A percentile compares a stretch with the other conserved stretches of the same genome.
Evolutionary conservation across 2,797 vertebrate genomes (phyloP).

Genomic region (Anniella stebbinsi): DNA sequence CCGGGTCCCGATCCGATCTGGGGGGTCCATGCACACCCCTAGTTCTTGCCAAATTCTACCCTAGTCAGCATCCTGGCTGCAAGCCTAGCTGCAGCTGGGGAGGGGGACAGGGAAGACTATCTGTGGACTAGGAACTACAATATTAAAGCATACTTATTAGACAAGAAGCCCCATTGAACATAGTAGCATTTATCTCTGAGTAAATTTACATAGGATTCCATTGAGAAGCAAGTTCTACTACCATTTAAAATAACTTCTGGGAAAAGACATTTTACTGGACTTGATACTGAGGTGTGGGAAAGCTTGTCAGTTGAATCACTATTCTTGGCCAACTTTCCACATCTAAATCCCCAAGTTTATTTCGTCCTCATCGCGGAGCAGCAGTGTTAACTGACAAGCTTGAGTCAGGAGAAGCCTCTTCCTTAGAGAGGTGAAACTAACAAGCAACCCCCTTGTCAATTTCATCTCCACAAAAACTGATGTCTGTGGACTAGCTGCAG

Average conservation of each 20-base stretch:
- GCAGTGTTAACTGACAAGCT: background rate
- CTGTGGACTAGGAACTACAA: background rate
- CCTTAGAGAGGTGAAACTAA: background rate
- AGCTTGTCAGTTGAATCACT: background rate
- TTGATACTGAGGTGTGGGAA: background rate
- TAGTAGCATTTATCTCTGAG: background rate
- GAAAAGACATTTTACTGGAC: background rate
- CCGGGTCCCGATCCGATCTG: too few species aligned
- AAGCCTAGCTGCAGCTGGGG: background rate
- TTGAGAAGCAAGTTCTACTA: background rate
- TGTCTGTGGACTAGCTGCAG: background rate
- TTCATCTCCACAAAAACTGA: background rate
- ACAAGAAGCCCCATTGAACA: background rate
- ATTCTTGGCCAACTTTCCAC: background rate
- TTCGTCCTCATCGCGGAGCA: background rate
- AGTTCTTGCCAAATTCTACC: background rate
- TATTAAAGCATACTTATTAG: background rate
- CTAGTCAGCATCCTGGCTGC: background rate
- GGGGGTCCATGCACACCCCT: too few species aligned
- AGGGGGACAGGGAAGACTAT: background rate
- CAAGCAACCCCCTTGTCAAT: background rate
- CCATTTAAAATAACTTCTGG: background rate
- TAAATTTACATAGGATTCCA: background rate
- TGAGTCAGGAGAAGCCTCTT: background rate
- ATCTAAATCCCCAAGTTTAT: background rate